These are phyloP conservation scores for Agrochola circellaris DNA, from an alignment of 2,888 invertebrate genomes.

Conservation along the genomic window DNA sequence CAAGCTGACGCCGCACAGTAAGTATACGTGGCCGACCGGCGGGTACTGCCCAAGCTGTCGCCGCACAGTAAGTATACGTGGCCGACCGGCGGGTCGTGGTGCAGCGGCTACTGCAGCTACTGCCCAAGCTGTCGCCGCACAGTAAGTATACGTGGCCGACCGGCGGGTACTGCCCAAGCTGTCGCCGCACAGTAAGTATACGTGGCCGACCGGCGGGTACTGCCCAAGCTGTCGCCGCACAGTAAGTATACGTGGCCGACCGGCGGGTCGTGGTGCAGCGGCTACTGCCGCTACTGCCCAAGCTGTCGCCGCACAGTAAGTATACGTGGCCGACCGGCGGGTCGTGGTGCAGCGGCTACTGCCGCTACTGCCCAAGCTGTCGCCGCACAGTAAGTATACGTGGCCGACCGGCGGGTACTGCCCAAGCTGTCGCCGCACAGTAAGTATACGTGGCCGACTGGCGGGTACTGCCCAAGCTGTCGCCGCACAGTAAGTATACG, in stretches of 20 bases:
- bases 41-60: conserved; percentile 38
- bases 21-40: conserved; percentile 2
- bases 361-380: too few species aligned
- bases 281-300: conserved; percentile 5
- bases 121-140: conserved; percentile 16
- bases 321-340: too few species aligned
- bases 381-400: too few species aligned
- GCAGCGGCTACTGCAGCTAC: conserved; percentile 16
- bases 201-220: background rate
- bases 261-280: conserved; percentile 29
- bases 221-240: conserved; percentile 16
- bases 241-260: conserved; percentile 2
- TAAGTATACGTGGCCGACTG: too few species aligned
- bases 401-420: too few species aligned
- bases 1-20: too few species aligned
- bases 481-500: too few species aligned
- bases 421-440: too few species aligned
- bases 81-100: conserved; percentile 3
- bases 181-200: conserved; percentile 9
- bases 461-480: too few species aligned
- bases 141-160: background rate
- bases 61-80: conserved; percentile 2
- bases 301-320: too few species aligned
- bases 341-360: too few species aligned
- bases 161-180: conserved; percentile 37